Evolutionary conservation across 2,888 invertebrate species (phyloP).

Genomic region (Dastarcus helophoroides): DNA sequence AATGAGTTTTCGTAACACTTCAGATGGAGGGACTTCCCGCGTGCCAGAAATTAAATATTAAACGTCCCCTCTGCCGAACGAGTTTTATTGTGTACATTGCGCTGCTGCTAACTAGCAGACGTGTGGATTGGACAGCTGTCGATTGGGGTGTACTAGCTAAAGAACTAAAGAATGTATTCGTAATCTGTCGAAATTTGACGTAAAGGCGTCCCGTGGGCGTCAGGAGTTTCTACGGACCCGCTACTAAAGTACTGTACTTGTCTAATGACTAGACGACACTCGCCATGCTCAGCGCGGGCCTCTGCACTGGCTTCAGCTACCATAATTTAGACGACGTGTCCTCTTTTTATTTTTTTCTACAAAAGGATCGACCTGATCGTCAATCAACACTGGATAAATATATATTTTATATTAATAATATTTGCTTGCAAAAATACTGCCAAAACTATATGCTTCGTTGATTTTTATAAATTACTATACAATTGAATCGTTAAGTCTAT

Average conservation of each 20-base stretch:
- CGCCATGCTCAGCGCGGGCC: constrained; percentile 30
- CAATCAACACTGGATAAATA: constrained; percentile 13
- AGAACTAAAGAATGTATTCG: too few relatives aligned
- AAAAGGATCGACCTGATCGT: constrained; percentile 6
- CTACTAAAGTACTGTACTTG: constrained; percentile 26
- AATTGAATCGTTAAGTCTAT: constrained; percentile 10
- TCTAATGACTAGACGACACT: constrained; percentile 39
- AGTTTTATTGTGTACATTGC: too few relatives aligned
- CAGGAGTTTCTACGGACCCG: constrained; percentile 26
- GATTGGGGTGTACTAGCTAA: too few relatives aligned
- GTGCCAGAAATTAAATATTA: too few relatives aligned
- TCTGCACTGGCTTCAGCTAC: constrained; percentile 28
- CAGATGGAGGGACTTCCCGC: too few relatives aligned
- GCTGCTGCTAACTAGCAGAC: too few relatives aligned
- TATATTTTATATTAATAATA: constrained; percentile 15
- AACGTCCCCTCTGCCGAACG: too few relatives aligned
- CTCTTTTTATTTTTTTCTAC: constrained; percentile 6
- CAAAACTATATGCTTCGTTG: constrained; percentile 29
- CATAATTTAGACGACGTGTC: constrained; percentile 6
- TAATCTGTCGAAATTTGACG: too few relatives aligned
- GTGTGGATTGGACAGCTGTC: too few relatives aligned
- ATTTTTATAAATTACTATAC: constrained; percentile 15
- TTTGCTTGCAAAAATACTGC: constrained; percentile 39
- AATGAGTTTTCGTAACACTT: too few relatives aligned
- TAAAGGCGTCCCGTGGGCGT: too few relatives aligned